Conservation (phyloP, 2,797 vertebrate species). For the Carcharodon carcharias region DNA sequence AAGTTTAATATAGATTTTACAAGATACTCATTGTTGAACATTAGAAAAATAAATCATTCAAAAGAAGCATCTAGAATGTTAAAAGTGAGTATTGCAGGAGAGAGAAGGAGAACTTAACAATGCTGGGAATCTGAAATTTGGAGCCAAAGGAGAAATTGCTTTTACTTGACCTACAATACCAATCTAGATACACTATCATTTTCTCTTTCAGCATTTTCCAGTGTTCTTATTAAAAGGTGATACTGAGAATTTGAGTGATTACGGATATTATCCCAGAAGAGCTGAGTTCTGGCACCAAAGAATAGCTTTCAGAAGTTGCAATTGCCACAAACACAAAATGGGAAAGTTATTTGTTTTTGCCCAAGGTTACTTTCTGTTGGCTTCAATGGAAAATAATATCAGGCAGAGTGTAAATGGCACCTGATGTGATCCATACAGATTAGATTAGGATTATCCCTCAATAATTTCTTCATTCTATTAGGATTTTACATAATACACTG, state of each 20-base stretch:
- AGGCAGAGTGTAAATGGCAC: background rate
- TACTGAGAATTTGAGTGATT: background rate
- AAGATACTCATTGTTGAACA: background rate
- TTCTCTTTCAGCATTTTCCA: background rate
- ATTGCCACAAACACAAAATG: background rate
- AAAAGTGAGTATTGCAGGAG: background rate
- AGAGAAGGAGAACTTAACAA: background rate
- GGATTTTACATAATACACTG: background rate
- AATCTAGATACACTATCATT: background rate
- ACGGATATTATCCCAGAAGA: background rate
- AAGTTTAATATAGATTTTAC: background rate
- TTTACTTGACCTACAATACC: background rate
- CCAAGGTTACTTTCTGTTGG: background rate
- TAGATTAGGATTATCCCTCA: background rate
- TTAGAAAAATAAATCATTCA: background rate
- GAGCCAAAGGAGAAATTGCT: background rate
- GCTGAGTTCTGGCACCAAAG: background rate
- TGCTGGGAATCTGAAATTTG: background rate
- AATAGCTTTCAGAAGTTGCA: background rate
- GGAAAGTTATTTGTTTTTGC: background rate
- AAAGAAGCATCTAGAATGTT: background rate
- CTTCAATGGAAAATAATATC: constrained; percentile 3
- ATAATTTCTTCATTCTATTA: background rate
- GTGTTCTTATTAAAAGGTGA: background rate
- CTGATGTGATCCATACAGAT: background rate